Percentiles rank a stretch among this genome's conserved stretches.
phyloP scores from a whole-genome alignment of 2,113 vertebrate species.

The Poicephalus gulielmi region DNA sequence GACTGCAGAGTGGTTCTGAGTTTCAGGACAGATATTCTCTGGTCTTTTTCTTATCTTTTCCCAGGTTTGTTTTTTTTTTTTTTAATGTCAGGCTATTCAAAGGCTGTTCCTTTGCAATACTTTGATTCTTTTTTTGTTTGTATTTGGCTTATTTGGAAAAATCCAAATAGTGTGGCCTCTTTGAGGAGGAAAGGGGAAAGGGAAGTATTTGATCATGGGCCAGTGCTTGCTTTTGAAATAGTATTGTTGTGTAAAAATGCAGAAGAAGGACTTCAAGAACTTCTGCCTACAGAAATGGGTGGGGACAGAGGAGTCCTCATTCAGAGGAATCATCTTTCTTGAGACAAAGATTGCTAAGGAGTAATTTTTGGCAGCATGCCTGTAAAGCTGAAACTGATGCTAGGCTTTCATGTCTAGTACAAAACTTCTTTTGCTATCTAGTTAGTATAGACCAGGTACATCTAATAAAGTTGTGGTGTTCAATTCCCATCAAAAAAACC shows the following conservation, averaged over 20 bases:
- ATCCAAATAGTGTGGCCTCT: conserved; percentile 34
- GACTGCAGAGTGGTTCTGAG: not conserved
- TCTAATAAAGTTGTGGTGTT: not conserved
- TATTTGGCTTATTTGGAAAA: conserved; percentile 15
- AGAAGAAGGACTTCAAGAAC: not conserved
- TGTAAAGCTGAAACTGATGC: not conserved
- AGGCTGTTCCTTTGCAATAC: conserved; percentile 5
- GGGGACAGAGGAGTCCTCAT: not conserved
- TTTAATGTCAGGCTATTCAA: not conserved
- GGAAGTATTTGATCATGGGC: conserved; percentile 29
- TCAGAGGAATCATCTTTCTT: not conserved
- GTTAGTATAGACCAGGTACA: not conserved
- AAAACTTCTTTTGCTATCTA: not conserved
- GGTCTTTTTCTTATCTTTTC: not conserved
- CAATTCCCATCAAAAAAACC: not conserved
- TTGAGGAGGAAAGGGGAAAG: not conserved
- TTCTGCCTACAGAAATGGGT: not conserved
- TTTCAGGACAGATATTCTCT: not conserved
- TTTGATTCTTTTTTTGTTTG: not conserved
- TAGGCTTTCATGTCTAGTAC: not conserved
- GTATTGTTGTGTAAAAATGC: conserved; percentile 48
- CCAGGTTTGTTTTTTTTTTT: not conserved
- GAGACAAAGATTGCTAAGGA: not conserved
- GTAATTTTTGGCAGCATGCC: not conserved
- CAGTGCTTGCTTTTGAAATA: conserved; percentile 50